These are phyloP conservation scores for Eumeta japonica DNA, from an alignment of 1,140 invertebrate genomes.

Conservation along the genomic window DNA sequence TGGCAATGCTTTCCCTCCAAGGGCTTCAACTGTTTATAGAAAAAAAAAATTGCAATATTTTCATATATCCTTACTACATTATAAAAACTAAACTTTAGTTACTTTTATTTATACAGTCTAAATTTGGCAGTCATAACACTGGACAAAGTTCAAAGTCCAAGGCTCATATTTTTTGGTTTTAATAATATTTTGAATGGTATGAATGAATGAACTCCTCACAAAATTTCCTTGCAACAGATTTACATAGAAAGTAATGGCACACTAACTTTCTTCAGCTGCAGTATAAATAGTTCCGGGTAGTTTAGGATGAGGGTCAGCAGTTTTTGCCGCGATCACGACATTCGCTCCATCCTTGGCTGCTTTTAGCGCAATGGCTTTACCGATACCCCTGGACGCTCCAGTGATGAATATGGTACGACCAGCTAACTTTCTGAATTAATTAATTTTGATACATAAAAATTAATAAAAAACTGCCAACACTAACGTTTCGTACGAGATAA, in stretches of 20 bases:
- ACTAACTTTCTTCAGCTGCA: conserved; percentile 90
- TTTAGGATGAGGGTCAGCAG: conserved; percentile 93
- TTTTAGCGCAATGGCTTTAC: conserved; percentile 94
- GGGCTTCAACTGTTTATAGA: conserved; percentile 75
- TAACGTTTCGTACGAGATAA: conserved; percentile 6
- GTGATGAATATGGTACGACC: conserved; percentile 93
- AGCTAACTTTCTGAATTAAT: conserved; percentile 74
- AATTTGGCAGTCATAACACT: no score
- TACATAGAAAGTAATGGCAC: conserved; percentile 12
- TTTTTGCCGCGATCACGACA: conserved; percentile 94
- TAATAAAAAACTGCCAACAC: conserved; percentile 17
- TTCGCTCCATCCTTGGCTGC: conserved; percentile 93
- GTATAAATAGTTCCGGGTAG: conserved; percentile 97
- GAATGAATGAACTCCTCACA: no score
- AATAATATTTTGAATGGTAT: no score
- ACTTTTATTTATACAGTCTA: no score
- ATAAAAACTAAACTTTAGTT: no score
- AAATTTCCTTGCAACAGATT: no score
- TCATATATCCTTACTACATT: no score
- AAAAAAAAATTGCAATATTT: no score
- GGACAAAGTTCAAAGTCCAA: no score
- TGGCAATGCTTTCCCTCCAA: conserved; percentile 87
- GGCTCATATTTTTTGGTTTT: no score
- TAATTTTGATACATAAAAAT: conserved; percentile 10
- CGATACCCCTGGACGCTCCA: conserved; percentile 95